Conservation (phyloP, 2,888 invertebrate species). For the Heliothis peltigera region DNA sequence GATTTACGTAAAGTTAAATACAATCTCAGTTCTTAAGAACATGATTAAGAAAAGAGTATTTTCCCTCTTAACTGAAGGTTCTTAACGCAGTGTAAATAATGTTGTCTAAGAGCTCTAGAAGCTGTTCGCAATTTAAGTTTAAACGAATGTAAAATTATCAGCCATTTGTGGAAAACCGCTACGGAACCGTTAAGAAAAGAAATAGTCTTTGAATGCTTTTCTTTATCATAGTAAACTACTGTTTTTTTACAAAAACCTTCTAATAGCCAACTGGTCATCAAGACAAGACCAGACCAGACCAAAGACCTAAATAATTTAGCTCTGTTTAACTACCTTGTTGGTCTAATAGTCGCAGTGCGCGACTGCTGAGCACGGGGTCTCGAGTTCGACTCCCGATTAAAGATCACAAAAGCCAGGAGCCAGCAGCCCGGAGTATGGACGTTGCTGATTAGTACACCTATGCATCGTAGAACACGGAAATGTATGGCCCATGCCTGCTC, state of each 20-base stretch:
- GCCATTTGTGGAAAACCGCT: constrained; percentile 20
- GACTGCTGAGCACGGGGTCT: no score
- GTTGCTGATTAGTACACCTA: no score
- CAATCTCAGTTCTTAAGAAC: constrained; percentile 20
- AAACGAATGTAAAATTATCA: constrained; percentile 41
- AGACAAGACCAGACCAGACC: no score
- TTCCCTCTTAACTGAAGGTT: constrained; percentile 27
- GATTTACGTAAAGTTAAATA: constrained; percentile 17
- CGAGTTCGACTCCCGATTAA: no score
- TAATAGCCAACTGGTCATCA: no score
- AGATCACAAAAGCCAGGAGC: no score
- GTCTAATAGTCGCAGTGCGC: no score
- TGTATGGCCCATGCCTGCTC: no score
- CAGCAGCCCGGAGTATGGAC: no score
- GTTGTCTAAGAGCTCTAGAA: constrained; percentile 18
- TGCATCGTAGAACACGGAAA: no score
- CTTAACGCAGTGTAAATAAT: constrained; percentile 43
- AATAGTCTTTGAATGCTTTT: constrained; percentile 9
- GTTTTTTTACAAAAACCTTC: not conserved
- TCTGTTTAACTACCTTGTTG: no score
- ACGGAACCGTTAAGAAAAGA: constrained; percentile 24
- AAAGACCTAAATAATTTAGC: no score
- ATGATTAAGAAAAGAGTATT: constrained; percentile 14
- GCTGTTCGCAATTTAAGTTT: constrained; percentile 44
- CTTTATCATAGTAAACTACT: not conserved